These are phyloP conservation scores for Trogon surrucura DNA, from an alignment of 2,113 vertebrate species.

Conservation along the genomic window DNA sequence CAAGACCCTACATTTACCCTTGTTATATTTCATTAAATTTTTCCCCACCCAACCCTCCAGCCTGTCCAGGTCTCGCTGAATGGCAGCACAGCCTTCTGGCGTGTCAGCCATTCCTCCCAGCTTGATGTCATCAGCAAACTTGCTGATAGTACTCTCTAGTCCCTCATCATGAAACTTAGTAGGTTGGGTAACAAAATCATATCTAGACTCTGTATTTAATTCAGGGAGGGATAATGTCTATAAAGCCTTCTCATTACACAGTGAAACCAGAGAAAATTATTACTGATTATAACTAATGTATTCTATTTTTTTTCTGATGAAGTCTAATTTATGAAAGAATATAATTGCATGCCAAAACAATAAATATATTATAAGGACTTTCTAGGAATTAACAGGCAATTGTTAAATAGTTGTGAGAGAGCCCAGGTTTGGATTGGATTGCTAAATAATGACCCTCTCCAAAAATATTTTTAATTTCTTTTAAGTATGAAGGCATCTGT, in stretches of 20 bases:
- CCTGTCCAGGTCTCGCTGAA: too few species aligned
- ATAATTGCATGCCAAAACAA: not conserved
- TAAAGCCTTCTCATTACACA: not conserved
- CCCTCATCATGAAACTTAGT: not conserved
- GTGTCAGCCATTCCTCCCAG: too few species aligned
- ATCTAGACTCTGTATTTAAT: not conserved
- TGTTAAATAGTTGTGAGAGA: not conserved
- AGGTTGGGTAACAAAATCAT: not conserved
- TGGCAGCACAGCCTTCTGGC: too few species aligned
- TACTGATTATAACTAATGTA: not conserved
- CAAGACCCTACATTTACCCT: too few species aligned
- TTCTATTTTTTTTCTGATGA: not conserved
- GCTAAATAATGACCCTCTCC: not conserved
- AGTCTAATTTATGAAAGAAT: not conserved
- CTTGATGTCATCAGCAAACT: too few species aligned
- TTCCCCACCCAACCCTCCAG: too few species aligned
- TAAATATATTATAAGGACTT: not conserved
- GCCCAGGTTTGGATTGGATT: not conserved
- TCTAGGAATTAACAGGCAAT: not conserved
- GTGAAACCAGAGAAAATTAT: not conserved
- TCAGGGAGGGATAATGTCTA: not conserved
- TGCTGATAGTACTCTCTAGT: too few species aligned
- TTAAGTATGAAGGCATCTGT: not conserved
- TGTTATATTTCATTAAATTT: too few species aligned
- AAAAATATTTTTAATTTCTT: not conserved